Base-by-base conservation (phyloP, 1,140 invertebrate genomes). In the Aphaenogaster floridana region DNA sequence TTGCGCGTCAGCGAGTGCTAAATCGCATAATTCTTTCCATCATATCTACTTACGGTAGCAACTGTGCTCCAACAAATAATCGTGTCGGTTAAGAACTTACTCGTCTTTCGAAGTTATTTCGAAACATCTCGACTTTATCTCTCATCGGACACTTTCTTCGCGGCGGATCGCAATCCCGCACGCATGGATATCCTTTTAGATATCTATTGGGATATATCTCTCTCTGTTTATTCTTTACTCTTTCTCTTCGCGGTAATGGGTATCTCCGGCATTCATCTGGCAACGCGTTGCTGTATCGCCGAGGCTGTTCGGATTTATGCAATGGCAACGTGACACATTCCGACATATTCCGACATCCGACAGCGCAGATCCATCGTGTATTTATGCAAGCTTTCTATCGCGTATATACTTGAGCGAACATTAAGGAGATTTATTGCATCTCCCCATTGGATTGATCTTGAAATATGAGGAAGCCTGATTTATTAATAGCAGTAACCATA, bases 221-320 rank as follows among this genome's bases (percentile, higher is more conserved):
- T 52, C n/a, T 52, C 13, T 48, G 8, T 28, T 28, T 28, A 0
- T 39, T 17, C 15, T 59, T 17, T 21, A 28, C 34, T n/a, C n/a
- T 68, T 63, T 36, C 21, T 69, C 45, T 39, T 45, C 42, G 57
- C 48, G 6, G 52, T 66, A 74, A 48, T 57, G 61, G 34, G 48
- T 89, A 89, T 89, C 83, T 68, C 15, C 39, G 39, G 50, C 48
- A 61, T 89, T 89, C 63, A 89, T 90, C 84, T 90, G 77, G 57
- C 48, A 77, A 57, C 86, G 21, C 21, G 15, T 54, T 57, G 54
- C 64, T 76, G 54, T 88, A 86, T 89, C 87, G 54, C 50, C 81
- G 77, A 71, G 76, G 59, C 61, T 61, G 86, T 89, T 74, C 57
- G 69, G 86, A 90, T 90, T 90, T 90, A 90, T 89, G 89, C 72